These are phyloP conservation scores for Epizoanthus stellaris DNA, from an alignment of 92 coral and sea anemone species.

Conservation along the genomic window DNA sequence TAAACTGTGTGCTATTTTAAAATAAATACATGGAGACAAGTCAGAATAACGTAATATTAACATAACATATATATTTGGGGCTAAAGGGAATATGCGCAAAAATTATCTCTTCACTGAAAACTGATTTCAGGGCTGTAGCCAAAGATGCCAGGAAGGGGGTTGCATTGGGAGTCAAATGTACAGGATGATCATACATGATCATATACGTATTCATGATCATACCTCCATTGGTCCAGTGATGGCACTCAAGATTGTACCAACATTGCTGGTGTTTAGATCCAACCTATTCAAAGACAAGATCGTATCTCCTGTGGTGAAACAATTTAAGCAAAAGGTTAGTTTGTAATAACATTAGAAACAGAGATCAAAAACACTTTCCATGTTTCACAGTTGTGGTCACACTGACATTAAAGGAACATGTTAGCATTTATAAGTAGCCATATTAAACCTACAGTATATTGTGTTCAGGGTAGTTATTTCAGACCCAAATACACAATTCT, in stretches of 20 bases:
- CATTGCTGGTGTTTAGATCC: constrained; percentile 90
- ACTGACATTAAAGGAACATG: too few species aligned
- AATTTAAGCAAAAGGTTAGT: neutral
- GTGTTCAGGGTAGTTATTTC: too few species aligned
- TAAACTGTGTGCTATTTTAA: too few species aligned
- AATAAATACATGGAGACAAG: too few species aligned
- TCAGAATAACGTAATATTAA: too few species aligned
- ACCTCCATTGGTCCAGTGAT: constrained; percentile 99
- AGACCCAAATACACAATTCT: too few species aligned
- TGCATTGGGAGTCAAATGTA: neutral
- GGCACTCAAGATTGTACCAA: constrained; percentile 93
- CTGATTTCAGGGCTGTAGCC: neutral
- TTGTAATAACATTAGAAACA: neutral
- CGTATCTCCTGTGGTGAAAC: constrained; percentile 73
- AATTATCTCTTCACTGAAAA: too few species aligned
- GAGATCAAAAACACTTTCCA: neutral
- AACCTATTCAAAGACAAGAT: constrained; percentile 88
- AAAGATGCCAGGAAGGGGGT: neutral
- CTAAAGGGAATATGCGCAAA: too few species aligned
- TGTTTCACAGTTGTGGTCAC: too few species aligned
- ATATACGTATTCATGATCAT: neutral
- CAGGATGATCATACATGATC: neutral
- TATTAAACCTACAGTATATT: too few species aligned
- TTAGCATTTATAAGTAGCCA: too few species aligned
- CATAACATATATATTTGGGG: too few species aligned